A percentile compares a stretch with the other conserved stretches of the same genome.
These are phyloP conservation scores for Eufriesea mexicana DNA, from an alignment of 1,140 invertebrate species.

Conservation along the genomic window DNA sequence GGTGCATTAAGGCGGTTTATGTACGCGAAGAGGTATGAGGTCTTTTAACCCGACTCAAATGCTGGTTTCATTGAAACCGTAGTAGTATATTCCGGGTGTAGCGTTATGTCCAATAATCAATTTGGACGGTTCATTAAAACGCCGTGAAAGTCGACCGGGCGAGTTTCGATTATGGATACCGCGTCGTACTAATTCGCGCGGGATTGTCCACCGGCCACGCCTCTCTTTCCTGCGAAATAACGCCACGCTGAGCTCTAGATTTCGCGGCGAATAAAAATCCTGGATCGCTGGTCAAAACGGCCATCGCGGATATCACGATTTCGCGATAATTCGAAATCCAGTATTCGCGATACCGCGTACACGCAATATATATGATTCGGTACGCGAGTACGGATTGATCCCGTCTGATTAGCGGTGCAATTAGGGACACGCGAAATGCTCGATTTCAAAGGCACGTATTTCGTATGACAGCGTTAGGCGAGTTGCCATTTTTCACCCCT, in stretches of 20 bases:
- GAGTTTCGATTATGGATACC: constrained; percentile 13
- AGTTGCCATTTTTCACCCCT: neutral
- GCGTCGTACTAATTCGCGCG: neutral
- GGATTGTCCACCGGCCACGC: too few relatives aligned
- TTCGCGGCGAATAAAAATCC: neutral
- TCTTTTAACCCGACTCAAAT: constrained; percentile 74
- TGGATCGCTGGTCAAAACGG: too few relatives aligned
- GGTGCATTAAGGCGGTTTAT: constrained; percentile 74
- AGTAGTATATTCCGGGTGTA: constrained; percentile 31
- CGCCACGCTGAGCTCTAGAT: neutral
- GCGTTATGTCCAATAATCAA: constrained; percentile 56
- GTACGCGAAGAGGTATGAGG: constrained; percentile 68
- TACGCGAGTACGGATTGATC: neutral
- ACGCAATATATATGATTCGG: too few relatives aligned
- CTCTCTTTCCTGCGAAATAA: neutral
- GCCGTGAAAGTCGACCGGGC: neutral
- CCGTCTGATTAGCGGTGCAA: constrained; percentile 18
- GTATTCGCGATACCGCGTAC: neutral
- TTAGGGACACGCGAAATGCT: constrained; percentile 36
- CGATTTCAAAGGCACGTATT: constrained; percentile 41
- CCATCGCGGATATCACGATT: neutral
- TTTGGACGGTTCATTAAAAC: constrained; percentile 38
- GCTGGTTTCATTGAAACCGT: constrained; percentile 63
- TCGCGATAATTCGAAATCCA: neutral
- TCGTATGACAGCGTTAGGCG: constrained; percentile 21